Evolutionary conservation across 2,113 vertebrate genomes (phyloP), one percentile per base, ranked within the genome.

Genomic region (Tychaedon coryphoeus): DNA sequence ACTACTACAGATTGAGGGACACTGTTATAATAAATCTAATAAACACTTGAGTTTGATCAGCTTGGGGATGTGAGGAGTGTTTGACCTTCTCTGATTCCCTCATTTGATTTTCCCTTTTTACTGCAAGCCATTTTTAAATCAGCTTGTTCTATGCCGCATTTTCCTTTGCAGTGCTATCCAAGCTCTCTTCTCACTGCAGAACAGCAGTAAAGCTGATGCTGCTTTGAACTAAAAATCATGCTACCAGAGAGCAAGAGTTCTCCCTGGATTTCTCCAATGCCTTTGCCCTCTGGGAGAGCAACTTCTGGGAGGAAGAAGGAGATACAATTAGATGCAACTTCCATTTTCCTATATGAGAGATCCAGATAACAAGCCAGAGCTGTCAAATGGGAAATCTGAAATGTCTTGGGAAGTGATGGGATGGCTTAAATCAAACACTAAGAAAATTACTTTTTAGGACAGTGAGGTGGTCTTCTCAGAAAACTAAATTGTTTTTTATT

Each of bases 41-140:
- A 67, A 94, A 77, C 56, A 65, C 11, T 25, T n/a, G 56, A 95
- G 94, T 95, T 87, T 92, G 93, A 90, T 95, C 92, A 97, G 0
- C 61, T 47, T 69, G 56, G 47, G 88, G 50, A 62, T 42, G 10
- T 48, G 53, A 20, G 4, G 3, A 23, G 10, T 95, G 79, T 86
- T 96, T 93, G 94, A 97, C 89, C 93, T 88, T 86, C 89, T 91
- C 71, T 69, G 92, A 95, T 91, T 95, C 43, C 50, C 29, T 56
- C 51, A 65, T 71, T 40, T 19, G 36, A 95, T 94, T 88, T 89
- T 33, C 73, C 43, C 34, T 86, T 94, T 83, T 70, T 51, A 47
- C 54, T 91, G 84, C 53, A 42, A 90, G 86, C 29, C 81, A 90
- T 94, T 90, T 93, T 79, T 36, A 94, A 96, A 96, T 70, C 93